These are phyloP conservation scores for Palaemon carinicauda DNA, from an alignment of 1,140 invertebrate species.

Conservation along the genomic window DNA sequence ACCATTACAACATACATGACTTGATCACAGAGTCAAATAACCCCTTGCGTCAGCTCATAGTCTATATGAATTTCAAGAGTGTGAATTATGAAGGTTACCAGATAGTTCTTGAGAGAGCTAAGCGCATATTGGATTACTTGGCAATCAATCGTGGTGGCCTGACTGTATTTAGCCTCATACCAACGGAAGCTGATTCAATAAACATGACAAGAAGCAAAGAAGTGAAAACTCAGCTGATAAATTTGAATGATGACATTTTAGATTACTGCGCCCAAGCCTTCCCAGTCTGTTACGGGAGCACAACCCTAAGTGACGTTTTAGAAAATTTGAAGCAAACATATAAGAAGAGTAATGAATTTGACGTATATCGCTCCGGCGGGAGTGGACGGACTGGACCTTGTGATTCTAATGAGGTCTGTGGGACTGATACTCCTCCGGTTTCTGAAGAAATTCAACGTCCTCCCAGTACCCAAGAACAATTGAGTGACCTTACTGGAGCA, in stretches of 20 bases:
- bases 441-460: background rate
- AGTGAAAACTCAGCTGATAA: conserved; percentile 31
- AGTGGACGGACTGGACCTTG: conserved; percentile 4
- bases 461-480: background rate
- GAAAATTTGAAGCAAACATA: conserved; percentile 30
- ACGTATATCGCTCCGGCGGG: conserved; percentile 30
- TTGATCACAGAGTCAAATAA: conserved; percentile 24
- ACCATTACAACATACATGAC: conserved; percentile 42
- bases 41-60: conserved; percentile 43
- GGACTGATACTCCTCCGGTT: background rate
- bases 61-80: conserved; percentile 52
- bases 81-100: conserved; percentile 47
- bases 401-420: conserved; percentile 34
- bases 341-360: conserved; percentile 45
- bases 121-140: conserved; percentile 45
- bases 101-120: conserved; percentile 41
- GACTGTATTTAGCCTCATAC: conserved; percentile 40
- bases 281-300: conserved; percentile 33
- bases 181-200: background rate
- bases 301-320: conserved; percentile 18
- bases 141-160: conserved; percentile 37
- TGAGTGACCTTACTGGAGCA: conserved; percentile 29
- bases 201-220: conserved; percentile 16
- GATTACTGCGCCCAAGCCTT: conserved; percentile 54
- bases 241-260: conserved; percentile 45